Conservation (phyloP, 2,888 invertebrate genomes). For the Acrobeloides nanus region DNA sequence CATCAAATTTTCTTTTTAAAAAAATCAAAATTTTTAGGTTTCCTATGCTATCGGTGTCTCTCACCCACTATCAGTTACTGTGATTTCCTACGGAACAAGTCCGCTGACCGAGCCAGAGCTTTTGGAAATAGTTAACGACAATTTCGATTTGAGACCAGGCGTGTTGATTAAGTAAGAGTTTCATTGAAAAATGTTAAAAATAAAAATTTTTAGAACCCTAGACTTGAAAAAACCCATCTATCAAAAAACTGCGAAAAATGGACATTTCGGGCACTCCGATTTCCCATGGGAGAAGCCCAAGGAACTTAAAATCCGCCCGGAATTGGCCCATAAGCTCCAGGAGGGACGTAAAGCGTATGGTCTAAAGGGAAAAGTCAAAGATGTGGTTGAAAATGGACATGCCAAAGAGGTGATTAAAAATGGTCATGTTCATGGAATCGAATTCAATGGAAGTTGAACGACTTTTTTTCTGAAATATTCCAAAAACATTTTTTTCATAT, state of each 20-base stretch:
- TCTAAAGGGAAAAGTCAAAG: background rate
- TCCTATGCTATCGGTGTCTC: constrained; percentile 96
- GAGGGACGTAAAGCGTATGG: background rate
- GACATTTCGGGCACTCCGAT: constrained; percentile 31
- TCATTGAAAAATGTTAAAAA: background rate
- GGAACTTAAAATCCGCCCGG: constrained; percentile 20
- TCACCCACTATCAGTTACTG: constrained; percentile 88
- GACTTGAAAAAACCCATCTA: constrained; percentile 33
- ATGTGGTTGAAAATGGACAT: too few species aligned
- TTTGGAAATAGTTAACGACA: constrained; percentile 77
- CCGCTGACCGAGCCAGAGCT: constrained; percentile 68
- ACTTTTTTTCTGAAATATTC: too few species aligned
- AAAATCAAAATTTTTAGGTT: constrained; percentile 61
- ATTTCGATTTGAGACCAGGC: constrained; percentile 93
- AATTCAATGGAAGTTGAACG: too few species aligned
- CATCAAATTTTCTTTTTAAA: background rate
- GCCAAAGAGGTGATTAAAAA: too few species aligned
- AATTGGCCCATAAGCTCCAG: constrained; percentile 16
- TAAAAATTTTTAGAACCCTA: constrained; percentile 20
- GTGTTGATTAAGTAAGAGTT: constrained; percentile 80
- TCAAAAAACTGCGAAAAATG: constrained; percentile 34
- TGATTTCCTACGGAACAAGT: constrained; percentile 94
- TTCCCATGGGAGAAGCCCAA: constrained; percentile 25
- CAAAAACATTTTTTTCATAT: too few species aligned
- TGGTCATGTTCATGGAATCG: too few species aligned